Base-by-base conservation (phyloP, 2,113 vertebrate genomes). In the Parus major region DNA sequence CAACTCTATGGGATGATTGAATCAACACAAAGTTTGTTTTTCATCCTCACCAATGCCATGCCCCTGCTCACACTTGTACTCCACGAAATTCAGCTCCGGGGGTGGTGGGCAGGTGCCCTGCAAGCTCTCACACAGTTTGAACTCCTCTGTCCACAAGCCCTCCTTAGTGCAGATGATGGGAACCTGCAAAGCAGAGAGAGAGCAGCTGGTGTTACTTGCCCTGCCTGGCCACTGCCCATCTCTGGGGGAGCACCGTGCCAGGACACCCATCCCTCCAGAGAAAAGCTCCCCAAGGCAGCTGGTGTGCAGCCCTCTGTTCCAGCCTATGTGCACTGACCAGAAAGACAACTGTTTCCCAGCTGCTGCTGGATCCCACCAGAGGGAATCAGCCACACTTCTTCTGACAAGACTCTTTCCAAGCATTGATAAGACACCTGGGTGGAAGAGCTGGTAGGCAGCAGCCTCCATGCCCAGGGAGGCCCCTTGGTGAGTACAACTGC, bases 61-160 rank as follows among this genome's bases (percentile, higher is more conserved):
- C 27, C 98, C 99, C 36, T 98, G 96, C 55, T 98, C 98, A 44
- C 99, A 99, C 96, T 97, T 98, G 97, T 99, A 99, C 90, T 99
- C 98, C 77, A 99, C 98, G 1, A 97, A 97, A 88, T 99, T 98
- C 81, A 98, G 86, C 71, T 99, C 97, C 0, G 96, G 80, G 4
- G 98, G 99, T 1, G 97, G 82, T 1, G 96, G 96, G 59, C 99
- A 99, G 11, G 97, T 97, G n/a, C 99, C 99, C 63, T 66, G 95
- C 29, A 99, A 91, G 36, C 87, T 98, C 83, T 98, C 97, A 33
- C 99, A 99, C 96, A 99, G 97, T 65, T 96, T 98, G 94, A 99
- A 99, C 75, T 98, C 98, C 63, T 98, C 96, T 17, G 98, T 99
- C 99, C 99, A 99, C 39, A 86, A 70, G 1, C 99, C 99, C 25